These are phyloP conservation scores for Machaerirhynchus nigripectus DNA, from an alignment of 2,113 vertebrate genomes.

Conservation along the genomic window DNA sequence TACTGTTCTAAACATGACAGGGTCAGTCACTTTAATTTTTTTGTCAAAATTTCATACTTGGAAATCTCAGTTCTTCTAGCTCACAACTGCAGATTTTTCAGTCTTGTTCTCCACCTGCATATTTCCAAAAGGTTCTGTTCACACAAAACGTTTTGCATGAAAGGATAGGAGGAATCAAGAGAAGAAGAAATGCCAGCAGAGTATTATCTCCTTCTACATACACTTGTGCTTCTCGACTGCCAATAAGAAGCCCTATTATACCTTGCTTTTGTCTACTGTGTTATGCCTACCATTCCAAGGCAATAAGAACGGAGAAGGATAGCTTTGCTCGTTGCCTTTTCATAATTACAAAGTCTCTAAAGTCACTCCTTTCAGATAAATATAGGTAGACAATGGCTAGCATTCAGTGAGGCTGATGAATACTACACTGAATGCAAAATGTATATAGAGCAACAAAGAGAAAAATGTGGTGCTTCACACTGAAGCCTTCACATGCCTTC, in stretches of 20 bases:
- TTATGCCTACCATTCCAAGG: constrained; percentile 21
- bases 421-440: constrained; percentile 15
- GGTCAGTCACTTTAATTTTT: background rate
- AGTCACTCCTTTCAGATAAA: constrained; percentile 45
- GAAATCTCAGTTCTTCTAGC: background rate
- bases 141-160: background rate
- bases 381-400: constrained; percentile 33
- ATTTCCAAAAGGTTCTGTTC: background rate
- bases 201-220: constrained; percentile 21
- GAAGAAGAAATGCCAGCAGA: constrained; percentile 30
- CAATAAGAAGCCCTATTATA: constrained; percentile 7
- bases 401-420: constrained; percentile 55
- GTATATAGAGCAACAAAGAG: constrained; percentile 14
- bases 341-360: constrained; percentile 58
- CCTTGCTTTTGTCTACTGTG: constrained; percentile 31
- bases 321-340: constrained; percentile 50
- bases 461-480: constrained; percentile 37
- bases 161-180: constrained; percentile 40
- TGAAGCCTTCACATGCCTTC: constrained; percentile 39
- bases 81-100: background rate
- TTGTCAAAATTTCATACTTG: background rate
- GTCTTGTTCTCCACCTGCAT: background rate
- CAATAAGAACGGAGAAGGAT: constrained; percentile 24
- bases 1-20: background rate
- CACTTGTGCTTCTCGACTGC: constrained; percentile 11